Conservation (phyloP, 2,113 vertebrate species). For the Xyliphius kryptos region DNA sequence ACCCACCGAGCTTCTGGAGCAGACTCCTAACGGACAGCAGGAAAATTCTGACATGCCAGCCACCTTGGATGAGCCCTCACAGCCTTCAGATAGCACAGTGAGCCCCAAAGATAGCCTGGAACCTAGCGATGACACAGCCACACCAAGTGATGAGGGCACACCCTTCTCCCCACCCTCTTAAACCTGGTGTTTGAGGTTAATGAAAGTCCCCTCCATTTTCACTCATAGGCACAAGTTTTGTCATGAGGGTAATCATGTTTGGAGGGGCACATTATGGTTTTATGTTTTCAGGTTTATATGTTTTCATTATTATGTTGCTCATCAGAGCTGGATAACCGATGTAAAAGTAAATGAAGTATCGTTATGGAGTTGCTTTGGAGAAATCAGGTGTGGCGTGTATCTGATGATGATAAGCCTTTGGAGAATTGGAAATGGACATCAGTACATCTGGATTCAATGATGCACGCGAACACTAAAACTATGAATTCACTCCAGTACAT, state of each 20-base stretch:
- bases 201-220: not conserved
- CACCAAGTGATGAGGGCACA: conserved; percentile 60
- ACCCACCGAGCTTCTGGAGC: conserved; percentile 31
- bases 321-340: conserved; percentile 8
- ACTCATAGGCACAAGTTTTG: conserved; percentile 25
- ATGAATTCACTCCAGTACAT: not conserved
- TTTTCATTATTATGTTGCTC: conserved; percentile 35
- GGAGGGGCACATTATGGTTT: conserved; percentile 28
- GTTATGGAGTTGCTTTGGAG: conserved; percentile 12
- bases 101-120: conserved; percentile 70
- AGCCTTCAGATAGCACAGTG: conserved; percentile 63
- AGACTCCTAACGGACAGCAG: conserved; percentile 57
- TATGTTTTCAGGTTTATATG: conserved; percentile 27
- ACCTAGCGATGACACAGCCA: conserved; percentile 62
- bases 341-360: conserved; percentile 27
- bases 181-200: conserved; percentile 18
- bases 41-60: conserved; percentile 47
- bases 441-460: conserved; percentile 9
- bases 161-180: conserved; percentile 59
- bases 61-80: conserved; percentile 48
- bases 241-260: not conserved
- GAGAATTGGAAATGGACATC: conserved; percentile 6
- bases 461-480: conserved; percentile 21
- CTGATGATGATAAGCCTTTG: conserved; percentile 8
- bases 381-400: conserved; percentile 4